Base-by-base conservation (phyloP, 2,888 invertebrate genomes). In the Drosophila lutescens region DNA sequence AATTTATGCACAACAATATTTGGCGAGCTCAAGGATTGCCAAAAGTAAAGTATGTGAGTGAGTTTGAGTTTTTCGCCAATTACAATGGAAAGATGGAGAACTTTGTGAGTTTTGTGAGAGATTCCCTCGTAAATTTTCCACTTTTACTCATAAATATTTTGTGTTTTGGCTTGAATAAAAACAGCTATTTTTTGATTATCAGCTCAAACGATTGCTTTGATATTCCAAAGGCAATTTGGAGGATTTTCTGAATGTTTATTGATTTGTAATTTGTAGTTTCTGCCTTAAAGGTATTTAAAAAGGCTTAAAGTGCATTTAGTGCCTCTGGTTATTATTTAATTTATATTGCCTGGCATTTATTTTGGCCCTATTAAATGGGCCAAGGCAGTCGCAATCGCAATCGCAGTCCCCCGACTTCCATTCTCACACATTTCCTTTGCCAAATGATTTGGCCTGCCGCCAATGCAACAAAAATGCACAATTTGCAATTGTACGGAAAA, bases 361-460 rank as follows among this genome's bases (percentile, higher is more conserved):
- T n/a, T 62, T 63, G 62, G 63, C 62, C 8, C 47, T 12, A 40
- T 46, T 47, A 62, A 47, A 47, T 63, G 63, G 63, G 62, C 63
- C 62, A 62, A 62, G 62, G 61, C 61, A 44, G 62, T 62, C 12
- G n/a, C 15, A 4, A 30, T 30, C 30, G 26, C 26, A 44, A 62
- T 62, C 12, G n/a, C n/a, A 4, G 15, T 20, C 7, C 26, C 56
- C 58, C 58, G 26, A 17, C 32, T 17, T 49, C 15, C 15, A 15
- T 10, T 32, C 53, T 23, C 23, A 23, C 53, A 36, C 57, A 41
- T 51, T 59, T 76, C 57, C 71, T 36, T 36, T 66, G 77, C 67
- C 74, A 77, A 76, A 68, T 76, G 55, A 62, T 63, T 76, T 76
- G 76, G 76, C 76, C 32, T 4, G 38, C 43, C 20, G 77, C 74